Evolutionary conservation across 1,140 invertebrate genomes (phyloP), one percentile per base, ranked within the genome.

Genomic region (Bombyx mandarina): DNA sequence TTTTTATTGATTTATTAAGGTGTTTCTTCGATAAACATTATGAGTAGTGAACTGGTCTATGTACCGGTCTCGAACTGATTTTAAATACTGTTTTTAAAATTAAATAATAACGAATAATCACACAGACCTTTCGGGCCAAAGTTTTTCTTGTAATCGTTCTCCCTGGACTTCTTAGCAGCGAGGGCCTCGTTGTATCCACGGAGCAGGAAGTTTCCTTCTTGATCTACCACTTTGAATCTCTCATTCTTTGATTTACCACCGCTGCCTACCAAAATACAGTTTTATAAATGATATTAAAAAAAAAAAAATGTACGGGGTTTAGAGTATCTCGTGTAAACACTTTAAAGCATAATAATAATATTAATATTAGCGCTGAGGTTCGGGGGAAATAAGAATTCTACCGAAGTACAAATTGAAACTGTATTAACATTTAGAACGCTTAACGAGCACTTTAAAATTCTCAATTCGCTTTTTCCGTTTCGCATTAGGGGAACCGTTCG

Each of bases 161-260:
- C 84, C 65, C 90, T 77, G 7, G 90, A 85, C 64, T 92, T 92
- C 72, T 93, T 94, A n/a, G 93, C 92, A 5, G 92, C 91, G 0
- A 93, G 80, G 1, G 93, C 92, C 64, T 92, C 91, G 60, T 91
- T 89, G 84, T 91, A 97, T 86, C 94, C 94, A 53, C 91, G 81
- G 8, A 91, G 89, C 18, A 90, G 72, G 78, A 95, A 95, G 60
- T 90, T 89, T 1, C 93, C 91, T 58, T 93, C 89, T 46, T 91
- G 91, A 81, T 98, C 94, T 2, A 98, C 86, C n/a, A 99, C 89
- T 8, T 96, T 73, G 88, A 96, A 97, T 22, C 93, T 90, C 67
- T 98, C 94, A 76, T 96, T 89, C 67, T 92, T 93, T 1, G 92
- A 94, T 82, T 95, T 96, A 12, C 92, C 94, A 62, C 94, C 93